Percentiles rank a stretch among this genome's conserved stretches.
phyloP scores from a whole-genome alignment of 2,888 invertebrate genomes.

The Sepioteuthis lessoniana region DNA sequence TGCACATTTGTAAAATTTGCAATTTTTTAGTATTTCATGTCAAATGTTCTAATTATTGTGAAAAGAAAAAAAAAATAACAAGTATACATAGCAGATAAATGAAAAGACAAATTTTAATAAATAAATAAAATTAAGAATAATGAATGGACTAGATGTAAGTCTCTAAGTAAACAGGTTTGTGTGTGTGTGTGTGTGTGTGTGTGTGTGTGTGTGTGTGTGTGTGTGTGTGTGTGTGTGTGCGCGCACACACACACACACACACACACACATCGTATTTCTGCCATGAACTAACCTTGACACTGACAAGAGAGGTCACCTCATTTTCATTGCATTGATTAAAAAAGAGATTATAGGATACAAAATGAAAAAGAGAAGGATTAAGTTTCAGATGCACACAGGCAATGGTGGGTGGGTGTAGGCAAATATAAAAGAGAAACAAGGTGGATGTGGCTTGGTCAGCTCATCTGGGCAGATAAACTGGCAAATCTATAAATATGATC shows the following conservation, averaged over 20 bases:
- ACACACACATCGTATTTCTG: not conserved
- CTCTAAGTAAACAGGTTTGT: not conserved
- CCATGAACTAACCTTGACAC: not conserved
- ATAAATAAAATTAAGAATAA: not conserved
- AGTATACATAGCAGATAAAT: not conserved
- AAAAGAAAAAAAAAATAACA: not conserved
- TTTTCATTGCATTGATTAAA: constrained; percentile 21
- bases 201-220: not conserved
- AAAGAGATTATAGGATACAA: not conserved
- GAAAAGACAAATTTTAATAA: not conserved
- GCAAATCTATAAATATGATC: not conserved
- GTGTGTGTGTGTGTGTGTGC: not conserved
- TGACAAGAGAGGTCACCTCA: not conserved
- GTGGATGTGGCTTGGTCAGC: not conserved
- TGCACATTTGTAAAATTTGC: not conserved
- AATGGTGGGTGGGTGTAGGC: not conserved
- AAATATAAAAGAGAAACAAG: not conserved
- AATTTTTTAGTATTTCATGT: not conserved
- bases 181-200: constrained; percentile 40
- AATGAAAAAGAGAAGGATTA: not conserved
- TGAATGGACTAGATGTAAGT: not conserved
- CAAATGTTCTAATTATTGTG: not conserved
- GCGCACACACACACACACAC: not conserved
- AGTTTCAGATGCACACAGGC: not conserved
- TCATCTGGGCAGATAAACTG: not conserved